Conservation (phyloP, 2,888 invertebrate genomes). For the Cosmia trapezina region DNA sequence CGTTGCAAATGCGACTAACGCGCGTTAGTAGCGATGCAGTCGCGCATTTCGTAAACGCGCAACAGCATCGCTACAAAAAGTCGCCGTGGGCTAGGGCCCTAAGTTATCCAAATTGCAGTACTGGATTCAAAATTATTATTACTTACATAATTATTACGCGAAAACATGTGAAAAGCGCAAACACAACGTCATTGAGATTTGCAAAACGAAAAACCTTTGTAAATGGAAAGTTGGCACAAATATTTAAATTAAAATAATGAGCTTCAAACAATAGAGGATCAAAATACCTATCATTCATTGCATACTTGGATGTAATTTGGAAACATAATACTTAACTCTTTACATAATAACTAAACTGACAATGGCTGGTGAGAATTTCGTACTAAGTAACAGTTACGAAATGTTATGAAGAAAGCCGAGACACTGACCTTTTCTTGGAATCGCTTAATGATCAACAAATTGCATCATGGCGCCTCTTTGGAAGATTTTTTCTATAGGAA, state of each 20-base stretch:
- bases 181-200: not conserved
- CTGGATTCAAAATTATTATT: not conserved
- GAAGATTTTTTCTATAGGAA: conserved; percentile 9
- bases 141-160: not conserved
- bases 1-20: no score
- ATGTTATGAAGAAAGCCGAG: conserved; percentile 66
- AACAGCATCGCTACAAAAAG: no score
- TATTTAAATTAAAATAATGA: conserved; percentile 45
- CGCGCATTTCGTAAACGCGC: no score
- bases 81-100: no score
- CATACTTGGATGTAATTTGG: conserved; percentile 53
- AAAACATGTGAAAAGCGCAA: conserved; percentile 11
- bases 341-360: conserved; percentile 60
- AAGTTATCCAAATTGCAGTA: not conserved
- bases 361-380: conserved; percentile 66
- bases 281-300: conserved; percentile 51
- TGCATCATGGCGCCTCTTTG: conserved; percentile 27
- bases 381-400: conserved; percentile 61
- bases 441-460: conserved; percentile 42
- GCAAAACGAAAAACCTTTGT: conserved; percentile 32
- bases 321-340: conserved; percentile 54
- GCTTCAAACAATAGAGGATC: conserved; percentile 57
- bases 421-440: conserved; percentile 68
- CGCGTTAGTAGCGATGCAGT: no score
- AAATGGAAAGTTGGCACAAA: conserved; percentile 56